These are phyloP conservation scores for Athetis lepigone DNA, from an alignment of 2,888 invertebrate species.

Conservation along the genomic window DNA sequence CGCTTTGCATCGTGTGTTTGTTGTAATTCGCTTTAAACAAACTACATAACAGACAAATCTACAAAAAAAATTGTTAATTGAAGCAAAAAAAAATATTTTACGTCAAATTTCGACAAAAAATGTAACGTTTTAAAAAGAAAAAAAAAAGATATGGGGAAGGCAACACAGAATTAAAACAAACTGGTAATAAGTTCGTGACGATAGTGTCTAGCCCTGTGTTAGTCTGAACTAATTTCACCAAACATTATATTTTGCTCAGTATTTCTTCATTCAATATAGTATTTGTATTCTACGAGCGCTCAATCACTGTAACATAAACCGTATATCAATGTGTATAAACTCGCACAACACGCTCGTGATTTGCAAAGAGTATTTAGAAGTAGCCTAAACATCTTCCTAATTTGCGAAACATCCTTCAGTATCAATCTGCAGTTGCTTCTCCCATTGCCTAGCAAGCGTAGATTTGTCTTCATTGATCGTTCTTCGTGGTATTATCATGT, in stretches of 20 bases:
- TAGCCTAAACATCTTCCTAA: slow-evolving; percentile 43
- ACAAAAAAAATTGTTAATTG: slow-evolving; percentile 39
- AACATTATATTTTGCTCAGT: slow-evolving; percentile 36
- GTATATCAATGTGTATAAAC: slow-evolving; percentile 27
- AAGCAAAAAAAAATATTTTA: neutral
- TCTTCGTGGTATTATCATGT: slow-evolving; percentile 22
- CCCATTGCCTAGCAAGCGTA: slow-evolving; percentile 48
- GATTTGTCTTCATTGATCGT: slow-evolving; percentile 50
- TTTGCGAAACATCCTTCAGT: slow-evolving; percentile 43
- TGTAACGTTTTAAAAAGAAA: neutral
- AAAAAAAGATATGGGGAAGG: slow-evolving; percentile 50
- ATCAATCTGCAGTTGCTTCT: slow-evolving; percentile 51
- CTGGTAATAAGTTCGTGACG: slow-evolving; percentile 33
- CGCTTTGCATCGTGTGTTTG: slow-evolving; percentile 77
- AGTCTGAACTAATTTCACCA: slow-evolving; percentile 26
- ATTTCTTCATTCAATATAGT: slow-evolving; percentile 26
- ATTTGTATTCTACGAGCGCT: slow-evolving; percentile 31
- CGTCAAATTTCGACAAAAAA: neutral
- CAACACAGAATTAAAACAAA: slow-evolving; percentile 37
- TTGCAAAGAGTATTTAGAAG: slow-evolving; percentile 24
- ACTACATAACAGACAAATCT: slow-evolving; percentile 63
- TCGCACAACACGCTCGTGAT: slow-evolving; percentile 17
- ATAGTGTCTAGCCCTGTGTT: slow-evolving; percentile 10
- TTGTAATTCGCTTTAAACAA: slow-evolving; percentile 66
- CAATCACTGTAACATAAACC: slow-evolving; percentile 34